phyloP scores from a whole-genome alignment of 2,797 vertebrate genomes.

The Spheniscus humboldti region DNA sequence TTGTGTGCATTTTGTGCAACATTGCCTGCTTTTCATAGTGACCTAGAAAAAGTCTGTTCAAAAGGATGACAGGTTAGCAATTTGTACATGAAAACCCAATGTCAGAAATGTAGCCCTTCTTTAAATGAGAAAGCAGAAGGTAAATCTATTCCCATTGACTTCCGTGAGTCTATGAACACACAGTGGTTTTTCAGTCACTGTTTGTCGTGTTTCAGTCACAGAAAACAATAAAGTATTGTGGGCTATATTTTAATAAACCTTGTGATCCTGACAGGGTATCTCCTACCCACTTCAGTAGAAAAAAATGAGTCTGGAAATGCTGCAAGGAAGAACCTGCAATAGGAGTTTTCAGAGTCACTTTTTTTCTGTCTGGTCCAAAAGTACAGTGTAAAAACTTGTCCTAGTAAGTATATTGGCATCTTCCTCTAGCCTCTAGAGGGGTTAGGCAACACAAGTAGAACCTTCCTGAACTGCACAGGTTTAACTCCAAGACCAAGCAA shows the following conservation, averaged over 20 bases:
- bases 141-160: not conserved
- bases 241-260: not conserved
- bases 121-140: not conserved
- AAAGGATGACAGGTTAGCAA: not conserved
- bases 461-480: not conserved
- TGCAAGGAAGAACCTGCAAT: not conserved
- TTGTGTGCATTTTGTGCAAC: not conserved
- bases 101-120: not conserved
- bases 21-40: not conserved
- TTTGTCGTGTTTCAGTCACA: not conserved
- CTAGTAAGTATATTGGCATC: not conserved
- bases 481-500: not conserved
- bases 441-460: not conserved
- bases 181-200: not conserved
- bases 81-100: not conserved
- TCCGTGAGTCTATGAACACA: not conserved
- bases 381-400: not conserved
- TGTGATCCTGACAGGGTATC: not conserved
- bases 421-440: not conserved
- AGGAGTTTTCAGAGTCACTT: not conserved
- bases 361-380: not conserved
- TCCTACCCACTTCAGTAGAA: not conserved
- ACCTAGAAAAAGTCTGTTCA: not conserved
- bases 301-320: not conserved
- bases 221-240: not conserved